phyloP scores from a whole-genome alignment of 92 coral and sea anemone genomes.

The Zoanthus solanderi region DNA sequence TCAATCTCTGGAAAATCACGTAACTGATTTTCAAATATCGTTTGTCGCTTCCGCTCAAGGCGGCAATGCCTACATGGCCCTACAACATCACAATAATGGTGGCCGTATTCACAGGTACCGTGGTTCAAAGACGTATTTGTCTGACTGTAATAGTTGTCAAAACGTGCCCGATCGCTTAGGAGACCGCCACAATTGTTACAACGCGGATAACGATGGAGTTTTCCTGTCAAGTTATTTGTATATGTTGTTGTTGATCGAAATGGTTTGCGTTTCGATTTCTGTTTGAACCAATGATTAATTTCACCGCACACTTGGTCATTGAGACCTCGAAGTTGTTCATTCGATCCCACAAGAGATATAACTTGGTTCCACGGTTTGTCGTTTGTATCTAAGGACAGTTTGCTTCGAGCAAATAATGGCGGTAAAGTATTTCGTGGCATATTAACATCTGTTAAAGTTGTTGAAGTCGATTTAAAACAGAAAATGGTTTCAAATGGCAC shows the following conservation, averaged over 20 bases:
- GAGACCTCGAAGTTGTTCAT: constrained; percentile 57
- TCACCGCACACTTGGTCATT: constrained; percentile 73
- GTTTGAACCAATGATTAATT: constrained; percentile 83
- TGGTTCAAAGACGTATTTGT: background rate
- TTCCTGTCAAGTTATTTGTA: constrained; percentile 23
- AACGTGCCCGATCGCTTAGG: constrained; percentile 51
- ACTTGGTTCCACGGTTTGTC: constrained; percentile 64
- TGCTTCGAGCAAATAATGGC: background rate
- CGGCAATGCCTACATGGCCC: constrained; percentile 91
- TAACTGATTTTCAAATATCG: constrained; percentile 70
- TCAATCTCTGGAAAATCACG: constrained; percentile 86
- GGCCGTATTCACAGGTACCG: constrained; percentile 66
- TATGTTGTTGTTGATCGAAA: constrained; percentile 45
- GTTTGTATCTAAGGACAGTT: background rate
- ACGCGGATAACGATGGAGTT: constrained; percentile 44
- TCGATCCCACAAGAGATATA: constrained; percentile 68
- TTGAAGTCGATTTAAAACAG: background rate
- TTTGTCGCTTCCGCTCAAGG: constrained; percentile 64
- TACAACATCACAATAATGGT: constrained; percentile 82
- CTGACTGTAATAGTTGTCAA: constrained; percentile 42
- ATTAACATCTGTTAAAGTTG: background rate
- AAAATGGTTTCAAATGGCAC: no score
- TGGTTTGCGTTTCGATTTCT: constrained; percentile 10
- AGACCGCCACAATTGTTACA: constrained; percentile 82
- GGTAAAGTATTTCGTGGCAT: constrained; percentile 19